Percentiles rank a stretch among this genome's conserved stretches.
Evolutionary conservation across 2,888 invertebrate species (phyloP).

Genomic region (Antheraea yamamai): DNA sequence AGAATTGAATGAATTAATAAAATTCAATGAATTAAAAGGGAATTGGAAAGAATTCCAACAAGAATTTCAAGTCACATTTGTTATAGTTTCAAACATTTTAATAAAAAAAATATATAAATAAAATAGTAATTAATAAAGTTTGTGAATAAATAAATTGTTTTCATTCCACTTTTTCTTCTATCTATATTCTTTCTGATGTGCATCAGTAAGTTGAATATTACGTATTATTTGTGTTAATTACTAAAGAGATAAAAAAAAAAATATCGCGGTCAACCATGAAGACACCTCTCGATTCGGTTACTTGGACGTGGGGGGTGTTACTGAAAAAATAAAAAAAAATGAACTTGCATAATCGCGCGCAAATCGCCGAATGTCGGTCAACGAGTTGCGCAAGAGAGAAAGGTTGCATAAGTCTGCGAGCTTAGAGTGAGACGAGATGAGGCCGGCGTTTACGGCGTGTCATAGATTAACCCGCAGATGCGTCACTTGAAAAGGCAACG

Average conservation of each 20-base stretch:
- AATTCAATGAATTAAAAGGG: too few species aligned
- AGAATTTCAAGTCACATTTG: too few species aligned
- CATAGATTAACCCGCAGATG: not conserved
- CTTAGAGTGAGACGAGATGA: constrained; percentile 74
- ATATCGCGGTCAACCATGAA: not conserved
- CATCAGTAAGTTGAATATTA: not conserved
- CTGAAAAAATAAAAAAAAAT: constrained; percentile 48
- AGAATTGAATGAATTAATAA: too few species aligned
- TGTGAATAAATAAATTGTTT: too few species aligned
- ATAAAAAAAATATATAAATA: too few species aligned
- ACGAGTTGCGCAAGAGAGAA: constrained; percentile 72
- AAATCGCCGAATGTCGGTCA: constrained; percentile 74
- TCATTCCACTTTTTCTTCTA: too few species aligned
- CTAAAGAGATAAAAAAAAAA: not conserved
- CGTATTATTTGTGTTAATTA: not conserved
- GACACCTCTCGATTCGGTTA: not conserved
- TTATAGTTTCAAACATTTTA: too few species aligned
- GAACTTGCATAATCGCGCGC: constrained; percentile 62
- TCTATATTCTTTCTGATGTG: too few species aligned
- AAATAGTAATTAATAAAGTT: too few species aligned
- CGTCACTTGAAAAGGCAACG: not conserved
- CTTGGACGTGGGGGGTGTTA: constrained; percentile 33
- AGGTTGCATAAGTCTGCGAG: constrained; percentile 69
- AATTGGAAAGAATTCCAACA: too few species aligned
- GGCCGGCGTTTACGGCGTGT: constrained; percentile 26